Base-by-base conservation (phyloP, 2,113 vertebrate genomes). In the Pardalotus punctatus region DNA sequence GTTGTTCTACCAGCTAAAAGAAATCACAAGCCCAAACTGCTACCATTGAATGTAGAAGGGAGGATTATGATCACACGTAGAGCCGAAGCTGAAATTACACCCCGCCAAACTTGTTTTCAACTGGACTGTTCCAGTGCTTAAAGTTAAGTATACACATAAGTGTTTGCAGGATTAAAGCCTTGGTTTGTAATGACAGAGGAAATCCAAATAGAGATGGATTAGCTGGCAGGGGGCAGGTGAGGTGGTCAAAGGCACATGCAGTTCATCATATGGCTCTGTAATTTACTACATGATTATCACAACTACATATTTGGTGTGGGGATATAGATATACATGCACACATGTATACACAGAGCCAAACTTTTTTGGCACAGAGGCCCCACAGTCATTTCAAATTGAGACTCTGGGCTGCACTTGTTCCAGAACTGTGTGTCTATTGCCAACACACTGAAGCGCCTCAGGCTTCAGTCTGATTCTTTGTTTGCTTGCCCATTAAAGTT, bases 281-380 rank as follows among this genome's bases (percentile, higher is more conserved):
- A 97, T 97, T 96, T 97, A 96, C 94, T 89, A 90, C 45, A 86
- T 79, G 93, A 97, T 97, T 96, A 97, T 96, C 96, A 89, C 95
- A 95, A 96, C 77, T 89, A 96, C 96, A 81, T 96, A 96, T 96
- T 97, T 97, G 97, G 94, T 97, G 69, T 96, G 92, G 90, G 96
- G 96, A 95, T 97, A 97, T 96, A 97, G 96, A 95, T 94, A 95
- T 85, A 92, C 86, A 93, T 81, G 58, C 88, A 69, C 64, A 95
- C 72, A 65, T 48, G 57, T 65, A 73, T 54, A 51, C 48, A 40
- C 92, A 47, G 70, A 91, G 95, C 72, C 93, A 97, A 92, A 95
- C 65, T 86, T 96, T 93, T 80, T 58, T 97, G 96, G 96, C 96
- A 88, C 7, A 1, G 45, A 74, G 77, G 69, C 89, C 65, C 82